Evolutionary conservation across 1,140 invertebrate genomes (phyloP).

Genomic region (Drosophila orena): DNA sequence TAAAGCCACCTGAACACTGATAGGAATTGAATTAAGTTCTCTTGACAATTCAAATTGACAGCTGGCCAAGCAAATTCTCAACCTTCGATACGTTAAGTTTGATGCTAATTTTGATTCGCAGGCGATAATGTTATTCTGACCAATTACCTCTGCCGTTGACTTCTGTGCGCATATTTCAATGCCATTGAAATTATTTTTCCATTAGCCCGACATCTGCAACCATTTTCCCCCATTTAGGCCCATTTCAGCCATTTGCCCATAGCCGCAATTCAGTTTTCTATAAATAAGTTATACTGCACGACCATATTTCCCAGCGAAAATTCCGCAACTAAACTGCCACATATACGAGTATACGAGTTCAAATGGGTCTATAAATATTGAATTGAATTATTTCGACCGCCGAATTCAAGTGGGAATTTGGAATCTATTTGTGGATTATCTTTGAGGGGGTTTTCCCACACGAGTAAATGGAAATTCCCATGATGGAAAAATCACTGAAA

Average conservation of each 20-base stretch:
- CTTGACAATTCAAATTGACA: constrained; percentile 1
- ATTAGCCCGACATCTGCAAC: constrained; percentile 27
- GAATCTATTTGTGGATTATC: constrained; percentile 34
- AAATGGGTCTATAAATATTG: constrained; percentile 71
- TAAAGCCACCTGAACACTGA: constrained; percentile 1
- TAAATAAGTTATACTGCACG: constrained; percentile 63
- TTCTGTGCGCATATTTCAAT: constrained; percentile 25
- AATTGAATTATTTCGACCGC: constrained; percentile 55
- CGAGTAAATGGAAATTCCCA: background rate
- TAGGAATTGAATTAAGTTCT: constrained; percentile 21
- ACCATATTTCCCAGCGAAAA: constrained; percentile 31
- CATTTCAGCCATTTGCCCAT: constrained; percentile 22
- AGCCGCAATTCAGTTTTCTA: constrained; percentile 49
- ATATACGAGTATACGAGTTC: constrained; percentile 3
- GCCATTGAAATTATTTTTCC: constrained; percentile 40
- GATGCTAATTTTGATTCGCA: constrained; percentile 16
- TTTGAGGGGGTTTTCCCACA: constrained; percentile 22
- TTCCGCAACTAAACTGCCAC: constrained; percentile 49
- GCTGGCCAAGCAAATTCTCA: constrained; percentile 25
- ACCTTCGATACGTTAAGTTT: constrained; percentile 11
- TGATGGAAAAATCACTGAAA: background rate
- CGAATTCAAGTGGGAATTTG: constrained; percentile 28
- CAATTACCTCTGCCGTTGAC: constrained; percentile 31
- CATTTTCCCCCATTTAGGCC: constrained; percentile 1
- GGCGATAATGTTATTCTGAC: constrained; percentile 12